Conservation (phyloP, 2,113 vertebrate genomes). For the Brienomyrus longianalis region DNA sequence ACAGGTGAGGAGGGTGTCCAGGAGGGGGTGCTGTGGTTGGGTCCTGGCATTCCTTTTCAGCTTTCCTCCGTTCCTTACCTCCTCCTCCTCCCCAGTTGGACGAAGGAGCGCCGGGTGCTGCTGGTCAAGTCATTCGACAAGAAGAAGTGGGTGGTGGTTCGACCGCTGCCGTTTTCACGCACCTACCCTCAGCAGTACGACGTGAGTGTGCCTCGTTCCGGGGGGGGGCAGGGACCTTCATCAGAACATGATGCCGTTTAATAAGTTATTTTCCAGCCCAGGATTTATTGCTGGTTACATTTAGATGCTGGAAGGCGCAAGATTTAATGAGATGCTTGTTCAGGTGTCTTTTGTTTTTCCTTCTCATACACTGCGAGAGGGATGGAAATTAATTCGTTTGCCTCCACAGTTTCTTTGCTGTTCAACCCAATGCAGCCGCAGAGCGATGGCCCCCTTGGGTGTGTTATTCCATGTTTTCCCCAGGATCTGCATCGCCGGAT, state of each 20-base stretch:
- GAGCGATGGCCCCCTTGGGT: not conserved
- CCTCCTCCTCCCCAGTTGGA: constrained; percentile 69
- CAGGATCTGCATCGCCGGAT: not conserved
- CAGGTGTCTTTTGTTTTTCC: not conserved
- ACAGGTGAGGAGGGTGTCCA: constrained; percentile 65
- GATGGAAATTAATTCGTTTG: not conserved
- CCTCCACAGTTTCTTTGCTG: not conserved
- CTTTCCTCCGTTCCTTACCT: not conserved
- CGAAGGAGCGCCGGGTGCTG: constrained; percentile 77
- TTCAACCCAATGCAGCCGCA: not conserved
- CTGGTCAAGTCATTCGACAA: constrained; percentile 84
- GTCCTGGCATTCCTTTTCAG: not conserved
- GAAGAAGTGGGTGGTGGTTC: constrained; percentile 85
- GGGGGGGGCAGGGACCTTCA: constrained; percentile 46
- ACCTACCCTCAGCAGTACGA: constrained; percentile 97
- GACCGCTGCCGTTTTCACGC: constrained; percentile 80
- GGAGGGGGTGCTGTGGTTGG: not conserved
- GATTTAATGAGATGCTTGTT: not conserved
- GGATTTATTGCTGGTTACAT: not conserved
- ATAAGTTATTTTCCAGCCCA: not conserved
- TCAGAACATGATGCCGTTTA: constrained; percentile 72
- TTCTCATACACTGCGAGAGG: not conserved
- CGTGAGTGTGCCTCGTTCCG: constrained; percentile 71
- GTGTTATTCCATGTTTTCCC: not conserved
- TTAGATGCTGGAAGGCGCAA: not conserved